A percentile compares a stretch with the other conserved stretches of the same genome.
Evolutionary conservation across 2,888 invertebrate species (phyloP).

Genomic region (Andrena praecox): DNA sequence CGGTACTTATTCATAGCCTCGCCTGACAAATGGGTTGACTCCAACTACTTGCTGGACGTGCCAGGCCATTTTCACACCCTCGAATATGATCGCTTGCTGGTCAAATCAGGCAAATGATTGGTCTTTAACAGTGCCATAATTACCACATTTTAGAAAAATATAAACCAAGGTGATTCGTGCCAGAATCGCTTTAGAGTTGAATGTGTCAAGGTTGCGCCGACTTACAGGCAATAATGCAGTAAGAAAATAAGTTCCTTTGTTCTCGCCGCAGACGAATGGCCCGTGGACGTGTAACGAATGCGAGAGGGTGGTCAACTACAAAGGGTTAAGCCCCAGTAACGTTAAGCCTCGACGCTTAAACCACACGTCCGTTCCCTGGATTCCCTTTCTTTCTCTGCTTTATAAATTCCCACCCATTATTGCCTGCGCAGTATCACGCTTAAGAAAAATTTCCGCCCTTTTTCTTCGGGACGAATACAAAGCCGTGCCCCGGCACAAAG

Average conservation of each 20-base stretch:
- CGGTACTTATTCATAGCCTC: conserved; percentile 54
- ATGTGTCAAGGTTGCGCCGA: not conserved
- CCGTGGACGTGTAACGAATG: conserved; percentile 53
- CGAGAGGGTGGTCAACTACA: conserved; percentile 46
- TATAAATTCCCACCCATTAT: conserved; percentile 61
- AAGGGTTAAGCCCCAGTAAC: conserved; percentile 33
- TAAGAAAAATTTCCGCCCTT: conserved; percentile 58
- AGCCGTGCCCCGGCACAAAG: conserved; percentile 41
- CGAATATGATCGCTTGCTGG: not conserved
- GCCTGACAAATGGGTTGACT: conserved; percentile 39
- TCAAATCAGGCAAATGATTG: not conserved
- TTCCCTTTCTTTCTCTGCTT: conserved; percentile 44
- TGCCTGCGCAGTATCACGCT: conserved; percentile 51
- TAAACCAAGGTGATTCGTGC: too few relatives aligned
- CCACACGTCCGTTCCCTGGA: conserved; percentile 38
- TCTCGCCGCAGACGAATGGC: conserved; percentile 40
- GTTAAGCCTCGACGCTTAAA: conserved; percentile 49
- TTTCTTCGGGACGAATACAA: conserved; percentile 46
- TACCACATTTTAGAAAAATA: too few relatives aligned
- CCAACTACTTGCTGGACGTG: conserved; percentile 1
- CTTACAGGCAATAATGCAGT: conserved; percentile 40
- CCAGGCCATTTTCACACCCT: not conserved
- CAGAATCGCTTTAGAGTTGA: not conserved
- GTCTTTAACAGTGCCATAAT: too few relatives aligned
- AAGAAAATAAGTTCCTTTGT: conserved; percentile 30